Evolutionary conservation across 1,140 invertebrate species (phyloP).

Genomic region (Scaptomyza graminum): DNA sequence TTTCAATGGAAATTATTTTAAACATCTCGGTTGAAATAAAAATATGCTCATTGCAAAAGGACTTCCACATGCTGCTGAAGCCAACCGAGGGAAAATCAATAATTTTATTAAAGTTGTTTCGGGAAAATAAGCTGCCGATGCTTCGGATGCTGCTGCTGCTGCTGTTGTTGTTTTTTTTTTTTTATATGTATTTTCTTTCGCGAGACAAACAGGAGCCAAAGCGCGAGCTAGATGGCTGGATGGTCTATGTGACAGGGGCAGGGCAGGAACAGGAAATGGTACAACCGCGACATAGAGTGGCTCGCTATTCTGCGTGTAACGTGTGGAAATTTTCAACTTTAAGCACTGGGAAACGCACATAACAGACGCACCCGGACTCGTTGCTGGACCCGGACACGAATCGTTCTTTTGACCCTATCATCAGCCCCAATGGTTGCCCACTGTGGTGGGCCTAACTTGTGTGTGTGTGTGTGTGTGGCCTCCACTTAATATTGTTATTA

Average conservation of each 20-base stretch:
- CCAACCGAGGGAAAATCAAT: constrained; percentile 64
- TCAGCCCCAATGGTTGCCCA: neutral
- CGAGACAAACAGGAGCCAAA: constrained; percentile 14
- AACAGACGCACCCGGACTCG: constrained; percentile 10
- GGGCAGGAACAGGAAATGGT: neutral
- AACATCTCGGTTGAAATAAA: neutral
- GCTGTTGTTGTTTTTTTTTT: constrained; percentile 13
- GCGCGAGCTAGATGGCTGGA: neutral
- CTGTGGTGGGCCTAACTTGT: constrained; percentile 23
- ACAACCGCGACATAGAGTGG: constrained; percentile 23
- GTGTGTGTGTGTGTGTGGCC: constrained; percentile 3
- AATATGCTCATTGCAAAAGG: constrained; percentile 6
- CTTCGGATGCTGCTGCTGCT: neutral
- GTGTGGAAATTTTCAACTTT: constrained; percentile 60
- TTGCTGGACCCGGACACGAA: neutral
- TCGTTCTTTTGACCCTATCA: neutral
- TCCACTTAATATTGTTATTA: constrained; percentile 71
- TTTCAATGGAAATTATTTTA: neutral
- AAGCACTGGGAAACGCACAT: constrained; percentile 18
- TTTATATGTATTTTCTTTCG: constrained; percentile 11
- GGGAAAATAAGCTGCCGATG: constrained; percentile 12
- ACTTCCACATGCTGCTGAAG: constrained; percentile 29
- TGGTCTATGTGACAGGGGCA: neutral
- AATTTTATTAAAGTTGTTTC: constrained; percentile 75
- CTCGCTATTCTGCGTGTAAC: constrained; percentile 30